A percentile compares a stretch with the other conserved stretches of the same genome.
Evolutionary conservation across 2,888 invertebrate species (phyloP).

Genomic region (Acanthosepion lycidas): DNA sequence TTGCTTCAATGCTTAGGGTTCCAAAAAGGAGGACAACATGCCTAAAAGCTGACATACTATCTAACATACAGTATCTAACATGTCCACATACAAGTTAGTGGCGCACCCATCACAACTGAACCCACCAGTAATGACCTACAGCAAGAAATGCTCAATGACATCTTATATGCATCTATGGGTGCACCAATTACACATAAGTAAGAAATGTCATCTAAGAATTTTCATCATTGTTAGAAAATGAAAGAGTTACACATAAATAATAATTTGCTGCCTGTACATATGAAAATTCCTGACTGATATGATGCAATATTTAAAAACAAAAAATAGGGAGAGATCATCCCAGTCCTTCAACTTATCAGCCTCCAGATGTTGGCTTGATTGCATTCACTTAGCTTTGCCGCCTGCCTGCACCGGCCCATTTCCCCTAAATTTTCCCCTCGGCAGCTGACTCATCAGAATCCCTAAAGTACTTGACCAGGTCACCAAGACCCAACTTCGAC

Average conservation of each 20-base stretch:
- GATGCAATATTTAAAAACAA: neutral
- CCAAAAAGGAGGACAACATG: too few relatives aligned
- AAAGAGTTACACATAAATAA: neutral
- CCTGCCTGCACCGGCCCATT: neutral
- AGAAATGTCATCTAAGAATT: too few relatives aligned
- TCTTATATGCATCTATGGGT: too few relatives aligned
- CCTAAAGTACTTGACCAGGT: neutral
- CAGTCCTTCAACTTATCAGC: neutral
- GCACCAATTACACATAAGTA: too few relatives aligned
- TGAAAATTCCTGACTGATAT: neutral
- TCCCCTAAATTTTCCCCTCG: neutral
- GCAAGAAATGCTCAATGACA: too few relatives aligned
- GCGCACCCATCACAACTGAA: too few relatives aligned
- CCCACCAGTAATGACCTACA: too few relatives aligned
- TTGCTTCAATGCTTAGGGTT: too few relatives aligned
- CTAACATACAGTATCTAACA: too few relatives aligned
- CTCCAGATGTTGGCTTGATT: neutral
- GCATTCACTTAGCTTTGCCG: neutral
- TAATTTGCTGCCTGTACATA: neutral
- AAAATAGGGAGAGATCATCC: neutral
- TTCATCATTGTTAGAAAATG: too few relatives aligned
- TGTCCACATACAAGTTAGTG: too few relatives aligned
- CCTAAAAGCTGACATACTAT: too few relatives aligned
- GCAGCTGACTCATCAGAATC: conserved; percentile 10
- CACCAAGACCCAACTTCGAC: neutral